phyloP scores from a whole-genome alignment of 2,797 vertebrate genomes.

The Tachyglossus aculeatus region DNA sequence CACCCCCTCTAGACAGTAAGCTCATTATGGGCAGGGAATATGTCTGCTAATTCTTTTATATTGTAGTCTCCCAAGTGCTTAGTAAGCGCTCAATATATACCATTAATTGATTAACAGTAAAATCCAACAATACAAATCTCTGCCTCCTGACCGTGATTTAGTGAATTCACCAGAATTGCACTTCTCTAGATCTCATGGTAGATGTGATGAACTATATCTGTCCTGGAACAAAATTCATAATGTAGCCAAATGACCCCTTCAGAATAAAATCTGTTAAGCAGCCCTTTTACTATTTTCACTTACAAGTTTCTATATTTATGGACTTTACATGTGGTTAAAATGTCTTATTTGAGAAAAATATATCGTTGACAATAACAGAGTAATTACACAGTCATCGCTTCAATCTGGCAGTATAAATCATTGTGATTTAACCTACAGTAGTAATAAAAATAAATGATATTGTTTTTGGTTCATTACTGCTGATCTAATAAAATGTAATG shows the following conservation, averaged over 20 bases:
- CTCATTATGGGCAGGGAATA: too few species aligned
- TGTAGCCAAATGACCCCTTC: conserved; percentile 1
- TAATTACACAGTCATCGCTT: conserved; percentile 72
- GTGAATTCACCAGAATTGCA: background rate
- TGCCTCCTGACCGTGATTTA: background rate
- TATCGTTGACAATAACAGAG: conserved; percentile 68
- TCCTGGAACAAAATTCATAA: background rate
- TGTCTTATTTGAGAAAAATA: conserved; percentile 72
- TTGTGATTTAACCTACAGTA: conserved; percentile 69
- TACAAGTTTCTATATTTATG: conserved; percentile 45
- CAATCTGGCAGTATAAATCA: conserved; percentile 74
- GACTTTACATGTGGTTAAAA: conserved; percentile 56
- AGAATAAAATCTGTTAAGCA: conserved; percentile 13
- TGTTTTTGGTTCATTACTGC: conserved; percentile 73
- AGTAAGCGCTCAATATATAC: too few species aligned
- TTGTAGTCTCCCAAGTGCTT: too few species aligned
- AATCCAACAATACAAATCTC: background rate
- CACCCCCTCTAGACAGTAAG: too few species aligned
- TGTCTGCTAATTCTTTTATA: too few species aligned
- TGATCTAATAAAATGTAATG: conserved; percentile 75
- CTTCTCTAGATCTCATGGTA: background rate
- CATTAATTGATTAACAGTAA: too few species aligned
- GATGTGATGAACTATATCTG: background rate
- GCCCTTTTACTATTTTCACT: conserved; percentile 32
- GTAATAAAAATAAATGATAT: conserved; percentile 79